Conservation (phyloP, 2,113 vertebrate species). For the Ictalurus furcatus region DNA sequence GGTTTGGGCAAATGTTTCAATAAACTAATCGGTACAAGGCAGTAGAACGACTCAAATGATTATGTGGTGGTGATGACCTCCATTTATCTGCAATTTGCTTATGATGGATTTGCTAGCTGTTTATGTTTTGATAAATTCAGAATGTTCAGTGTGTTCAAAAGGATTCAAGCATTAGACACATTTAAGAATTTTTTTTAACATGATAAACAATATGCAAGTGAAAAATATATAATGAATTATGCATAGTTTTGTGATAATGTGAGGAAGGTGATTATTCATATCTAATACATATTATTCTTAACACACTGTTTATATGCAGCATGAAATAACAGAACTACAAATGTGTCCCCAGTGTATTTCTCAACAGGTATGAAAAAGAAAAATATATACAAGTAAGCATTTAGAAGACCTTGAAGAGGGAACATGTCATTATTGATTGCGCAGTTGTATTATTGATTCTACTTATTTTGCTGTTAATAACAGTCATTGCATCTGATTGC, state of each 20-base stretch:
- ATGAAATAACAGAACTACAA: neutral
- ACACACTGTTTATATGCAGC: neutral
- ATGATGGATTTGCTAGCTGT: neutral
- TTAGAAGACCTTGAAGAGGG: neutral
- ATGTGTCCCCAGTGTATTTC: neutral
- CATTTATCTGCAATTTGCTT: neutral
- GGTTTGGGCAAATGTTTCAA: neutral
- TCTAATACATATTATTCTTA: neutral
- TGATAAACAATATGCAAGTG: neutral
- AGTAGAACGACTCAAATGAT: neutral
- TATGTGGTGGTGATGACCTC: neutral
- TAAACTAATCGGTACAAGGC: neutral
- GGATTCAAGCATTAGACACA: neutral
- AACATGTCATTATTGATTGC: neutral
- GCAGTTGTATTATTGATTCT: neutral
- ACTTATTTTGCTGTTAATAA: constrained; percentile 16
- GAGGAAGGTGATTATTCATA: neutral
- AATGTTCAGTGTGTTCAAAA: neutral
- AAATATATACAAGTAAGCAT: neutral
- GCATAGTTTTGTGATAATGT: neutral
- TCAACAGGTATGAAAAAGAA: neutral
- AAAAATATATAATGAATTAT: neutral
- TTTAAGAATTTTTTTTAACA: neutral
- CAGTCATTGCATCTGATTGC: neutral
- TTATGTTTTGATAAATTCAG: neutral